phyloP scores from a whole-genome alignment of 2,888 invertebrate genomes.

The Griposia aprilina region DNA sequence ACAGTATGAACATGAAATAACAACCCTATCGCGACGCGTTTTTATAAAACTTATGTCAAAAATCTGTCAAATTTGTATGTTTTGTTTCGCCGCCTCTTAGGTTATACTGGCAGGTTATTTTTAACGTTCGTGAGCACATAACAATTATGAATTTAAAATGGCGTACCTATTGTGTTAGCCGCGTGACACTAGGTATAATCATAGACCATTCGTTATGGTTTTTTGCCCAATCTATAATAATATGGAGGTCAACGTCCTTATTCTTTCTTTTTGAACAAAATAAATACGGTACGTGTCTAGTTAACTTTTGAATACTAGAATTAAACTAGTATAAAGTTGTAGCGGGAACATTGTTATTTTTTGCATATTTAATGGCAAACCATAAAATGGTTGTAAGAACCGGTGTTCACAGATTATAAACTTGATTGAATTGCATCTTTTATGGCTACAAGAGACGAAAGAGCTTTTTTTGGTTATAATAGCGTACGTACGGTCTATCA shows the following conservation, averaged over 20 bases:
- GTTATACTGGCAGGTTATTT: conserved; percentile 8
- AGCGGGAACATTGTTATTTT: conserved; percentile 3
- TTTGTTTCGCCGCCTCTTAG: not conserved
- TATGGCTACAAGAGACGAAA: conserved; percentile 2
- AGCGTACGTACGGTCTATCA: not conserved
- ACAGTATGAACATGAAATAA: not conserved
- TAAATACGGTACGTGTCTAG: conserved; percentile 29
- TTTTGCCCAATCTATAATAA: conserved; percentile 64
- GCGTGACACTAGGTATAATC: conserved; percentile 63
- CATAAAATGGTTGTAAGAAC: conserved; percentile 11
- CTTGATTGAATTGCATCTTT: not conserved
- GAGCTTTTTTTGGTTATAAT: not conserved
- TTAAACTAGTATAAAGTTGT: conserved; percentile 6
- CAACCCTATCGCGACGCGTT: no score
- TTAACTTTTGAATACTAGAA: conserved; percentile 31
- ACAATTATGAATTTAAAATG: conserved; percentile 55
- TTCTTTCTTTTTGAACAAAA: conserved; percentile 39
- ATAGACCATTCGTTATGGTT: conserved; percentile 66
- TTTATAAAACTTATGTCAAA: not conserved
- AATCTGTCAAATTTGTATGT: not conserved
- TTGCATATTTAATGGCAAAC: not conserved
- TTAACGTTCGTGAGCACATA: conserved; percentile 23
- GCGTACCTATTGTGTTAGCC: conserved; percentile 54
- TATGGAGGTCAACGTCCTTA: conserved; percentile 41
- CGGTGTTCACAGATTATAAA: conserved; percentile 2